phyloP scores from a whole-genome alignment of 2,797 vertebrate species.

The Sandelia bainsii region DNA sequence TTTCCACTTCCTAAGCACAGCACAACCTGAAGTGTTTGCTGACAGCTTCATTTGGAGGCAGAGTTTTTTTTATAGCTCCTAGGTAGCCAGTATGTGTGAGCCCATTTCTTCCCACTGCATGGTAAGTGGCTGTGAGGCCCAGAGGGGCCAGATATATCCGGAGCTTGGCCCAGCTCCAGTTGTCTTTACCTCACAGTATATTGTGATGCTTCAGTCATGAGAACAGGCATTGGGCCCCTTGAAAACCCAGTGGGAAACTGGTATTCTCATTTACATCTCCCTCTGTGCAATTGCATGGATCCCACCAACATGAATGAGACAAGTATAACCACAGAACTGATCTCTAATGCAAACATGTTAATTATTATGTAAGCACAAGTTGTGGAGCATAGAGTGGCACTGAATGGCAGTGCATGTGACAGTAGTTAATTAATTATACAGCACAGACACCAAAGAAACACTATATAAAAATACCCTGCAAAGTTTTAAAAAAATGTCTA shows the following conservation, averaged over 20 bases:
- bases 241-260: constrained; percentile 72
- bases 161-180: constrained; percentile 78
- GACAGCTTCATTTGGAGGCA: constrained; percentile 64
- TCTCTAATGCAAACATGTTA: constrained; percentile 17
- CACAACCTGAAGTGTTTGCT: constrained; percentile 79
- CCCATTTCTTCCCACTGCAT: constrained; percentile 81
- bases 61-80: constrained; percentile 64
- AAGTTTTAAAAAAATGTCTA: background rate
- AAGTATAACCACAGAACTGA: constrained; percentile 7
- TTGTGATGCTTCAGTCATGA: constrained; percentile 79
- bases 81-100: constrained; percentile 75
- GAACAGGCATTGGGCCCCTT: constrained; percentile 63
- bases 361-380: constrained; percentile 30
- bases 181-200: constrained; percentile 80
- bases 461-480: background rate
- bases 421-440: constrained; percentile 12
- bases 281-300: constrained; percentile 29
- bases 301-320: constrained; percentile 16
- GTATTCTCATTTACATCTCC: constrained; percentile 65
- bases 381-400: background rate
- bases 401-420: background rate
- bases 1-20: constrained; percentile 76
- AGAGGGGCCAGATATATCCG: constrained; percentile 78
- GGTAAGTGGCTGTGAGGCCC: constrained; percentile 77
- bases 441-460: background rate